Base-by-base conservation (phyloP, 2,797 vertebrate genomes). In the Notolabrus celidotus region DNA sequence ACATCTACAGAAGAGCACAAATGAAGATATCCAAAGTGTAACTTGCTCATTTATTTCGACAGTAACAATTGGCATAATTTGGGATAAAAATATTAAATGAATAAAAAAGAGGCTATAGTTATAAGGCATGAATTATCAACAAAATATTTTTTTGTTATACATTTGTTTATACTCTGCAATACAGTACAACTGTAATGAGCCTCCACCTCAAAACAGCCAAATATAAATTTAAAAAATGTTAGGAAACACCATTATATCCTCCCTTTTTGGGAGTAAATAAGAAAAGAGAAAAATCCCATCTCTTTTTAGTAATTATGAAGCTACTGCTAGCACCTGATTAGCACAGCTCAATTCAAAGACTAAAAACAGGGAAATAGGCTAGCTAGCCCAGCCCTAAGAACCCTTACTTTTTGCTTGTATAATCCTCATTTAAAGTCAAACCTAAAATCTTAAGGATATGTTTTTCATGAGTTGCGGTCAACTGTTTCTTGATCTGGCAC, bases 1-100 rank as follows among this genome's bases (percentile, higher is more conserved):
- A 67, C 34, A 60, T 57, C 25, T 58, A 49, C 20, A 3, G 36
- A 31, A 31, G 29, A 31, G n/a, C n/a, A n/a, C n/a, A n/a, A 31
- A 31, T 7, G 7, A 8, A 8, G 4, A 27, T 27, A 31, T 8
- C 29, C 7, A 31, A 31, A 31, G 4, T 31, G 29, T 31, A 4
- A 31, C 29, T 31, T 31, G 29, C 6, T 7, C 4, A 31, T n/a
- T 43, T 3, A n/a, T 20, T 20, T 4, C 10, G 11, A 43, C 7
- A 19, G n/a, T 19, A 43, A 10, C 2, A 43, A 20, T 1, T 11
- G 10, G n/a, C n/a, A 3, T 10, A 10, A 10, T 43, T 42, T 43
- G 41, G 7, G 7, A 42, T 42, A 42, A 2, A n/a, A 42, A 23
- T 23, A 23, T 12, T 19, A 19, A 43, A 3, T 14, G 11, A 9